A percentile compares a stretch with the other conserved stretches of the same genome.
These are phyloP conservation scores for Myopa testacea DNA, from an alignment of 2,888 invertebrate genomes.

Conservation along the genomic window DNA sequence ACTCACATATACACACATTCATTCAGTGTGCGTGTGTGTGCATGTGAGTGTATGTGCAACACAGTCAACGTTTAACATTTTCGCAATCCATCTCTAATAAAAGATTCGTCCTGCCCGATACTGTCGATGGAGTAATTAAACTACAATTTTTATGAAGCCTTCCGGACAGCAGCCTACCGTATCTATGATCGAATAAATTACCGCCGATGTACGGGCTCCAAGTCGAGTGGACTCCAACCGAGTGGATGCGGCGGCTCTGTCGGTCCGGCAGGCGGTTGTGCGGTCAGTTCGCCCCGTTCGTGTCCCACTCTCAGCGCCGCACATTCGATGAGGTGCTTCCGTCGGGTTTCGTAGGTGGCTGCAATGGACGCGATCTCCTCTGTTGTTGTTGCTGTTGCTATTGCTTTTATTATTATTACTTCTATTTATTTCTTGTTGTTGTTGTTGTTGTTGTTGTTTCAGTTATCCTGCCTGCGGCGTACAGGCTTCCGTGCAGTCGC, in stretches of 20 bases:
- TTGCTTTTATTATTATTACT: slow-evolving; percentile 34
- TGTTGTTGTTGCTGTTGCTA: not conserved
- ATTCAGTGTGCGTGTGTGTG: not conserved
- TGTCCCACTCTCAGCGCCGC: not conserved
- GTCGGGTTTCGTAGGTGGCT: slow-evolving; percentile 38
- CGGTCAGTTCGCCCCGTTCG: not conserved
- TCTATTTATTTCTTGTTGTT: slow-evolving; percentile 10
- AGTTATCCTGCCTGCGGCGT: no score
- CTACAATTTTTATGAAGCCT: slow-evolving; percentile 68
- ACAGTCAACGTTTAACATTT: slow-evolving; percentile 44
- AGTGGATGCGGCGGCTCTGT: not conserved
- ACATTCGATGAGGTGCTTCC: not conserved
- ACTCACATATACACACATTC: not conserved
- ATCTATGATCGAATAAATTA: slow-evolving; percentile 68
- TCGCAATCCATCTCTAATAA: slow-evolving; percentile 66
- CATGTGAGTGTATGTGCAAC: not conserved
- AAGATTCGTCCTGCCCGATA: slow-evolving; percentile 66
- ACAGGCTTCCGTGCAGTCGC: not conserved
- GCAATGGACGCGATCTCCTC: slow-evolving; percentile 19
- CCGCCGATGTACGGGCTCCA: slow-evolving; percentile 45
- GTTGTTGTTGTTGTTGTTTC: slow-evolving; percentile 1
- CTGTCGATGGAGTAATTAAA: slow-evolving; percentile 69
- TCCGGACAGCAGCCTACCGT: slow-evolving; percentile 63
- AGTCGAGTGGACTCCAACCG: slow-evolving; percentile 24
- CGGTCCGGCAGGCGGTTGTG: not conserved